These are phyloP conservation scores for Eospalax fontanierii DNA, from an alignment of 2,797 vertebrate species.

Conservation along the genomic window DNA sequence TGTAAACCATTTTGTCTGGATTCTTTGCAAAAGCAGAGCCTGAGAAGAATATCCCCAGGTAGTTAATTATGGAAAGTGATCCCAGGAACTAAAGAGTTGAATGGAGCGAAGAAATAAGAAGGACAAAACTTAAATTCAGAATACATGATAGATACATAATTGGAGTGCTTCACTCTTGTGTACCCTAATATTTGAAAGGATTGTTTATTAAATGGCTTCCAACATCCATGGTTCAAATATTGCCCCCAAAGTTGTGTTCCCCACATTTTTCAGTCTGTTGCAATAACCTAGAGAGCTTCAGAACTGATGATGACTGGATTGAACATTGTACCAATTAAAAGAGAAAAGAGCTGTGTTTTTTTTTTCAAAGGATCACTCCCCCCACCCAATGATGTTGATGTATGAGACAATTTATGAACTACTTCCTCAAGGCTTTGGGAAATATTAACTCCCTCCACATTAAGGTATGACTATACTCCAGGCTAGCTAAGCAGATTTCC, in stretches of 20 bases:
- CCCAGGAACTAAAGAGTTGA: neutral
- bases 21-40: neutral
- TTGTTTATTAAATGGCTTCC: neutral
- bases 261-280: neutral
- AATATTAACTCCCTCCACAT: neutral
- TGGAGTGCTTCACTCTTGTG: neutral
- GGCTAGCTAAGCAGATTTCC: neutral
- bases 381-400: neutral
- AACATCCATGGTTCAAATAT: neutral
- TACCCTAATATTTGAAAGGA: neutral
- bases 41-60: neutral
- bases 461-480: neutral
- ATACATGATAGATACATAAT: neutral
- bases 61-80: neutral
- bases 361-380: neutral
- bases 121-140: neutral
- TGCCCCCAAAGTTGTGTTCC: neutral
- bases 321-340: neutral
- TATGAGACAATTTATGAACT: neutral
- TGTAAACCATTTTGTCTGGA: neutral
- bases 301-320: neutral
- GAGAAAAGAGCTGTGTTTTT: neutral
- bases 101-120: neutral
- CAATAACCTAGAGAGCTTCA: neutral
- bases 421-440: neutral